Percentiles rank a stretch among this genome's conserved stretches.
phyloP scores from a whole-genome alignment of 2,888 invertebrate genomes.

The Diogma glabrata region DNA sequence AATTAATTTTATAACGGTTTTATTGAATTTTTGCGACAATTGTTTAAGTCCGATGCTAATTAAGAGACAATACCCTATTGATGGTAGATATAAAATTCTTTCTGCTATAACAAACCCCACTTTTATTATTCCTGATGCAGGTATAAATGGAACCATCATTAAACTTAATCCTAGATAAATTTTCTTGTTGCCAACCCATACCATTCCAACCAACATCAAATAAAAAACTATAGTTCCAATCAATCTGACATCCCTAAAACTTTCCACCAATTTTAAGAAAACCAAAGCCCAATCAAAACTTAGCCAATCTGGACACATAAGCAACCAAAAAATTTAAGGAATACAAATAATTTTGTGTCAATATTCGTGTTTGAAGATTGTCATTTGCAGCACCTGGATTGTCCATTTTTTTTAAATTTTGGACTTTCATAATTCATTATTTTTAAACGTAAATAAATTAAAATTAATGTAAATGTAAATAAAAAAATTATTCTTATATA shows the following conservation, averaged over 20 bases:
- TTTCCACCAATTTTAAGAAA: slow-evolving; percentile 65
- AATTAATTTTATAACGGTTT: not conserved
- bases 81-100: slow-evolving; percentile 70
- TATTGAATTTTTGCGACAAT: slow-evolving; percentile 21
- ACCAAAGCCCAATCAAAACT: slow-evolving; percentile 99
- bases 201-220: no score
- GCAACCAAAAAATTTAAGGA: slow-evolving; percentile 68
- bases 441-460: slow-evolving; percentile 55
- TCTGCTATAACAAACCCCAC: slow-evolving; percentile 89
- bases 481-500: slow-evolving; percentile 45
- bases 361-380: slow-evolving; percentile 48
- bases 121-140: slow-evolving; percentile 71
- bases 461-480: slow-evolving; percentile 37
- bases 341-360: slow-evolving; percentile 84
- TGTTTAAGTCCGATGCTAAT: slow-evolving; percentile 49
- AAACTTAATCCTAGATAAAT: slow-evolving; percentile 34
- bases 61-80: slow-evolving; percentile 66
- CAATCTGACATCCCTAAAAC: slow-evolving; percentile 51
- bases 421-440: slow-evolving; percentile 73
- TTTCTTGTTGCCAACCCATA: no score
- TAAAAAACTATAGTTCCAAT: slow-evolving; percentile 51
- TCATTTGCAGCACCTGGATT: slow-evolving; percentile 83
- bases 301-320: slow-evolving; percentile 84
- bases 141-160: slow-evolving; percentile 65
- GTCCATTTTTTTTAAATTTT: slow-evolving; percentile 70